These are phyloP conservation scores for Staurois parvus DNA, from an alignment of 2,797 vertebrate genomes.

Conservation along the genomic window DNA sequence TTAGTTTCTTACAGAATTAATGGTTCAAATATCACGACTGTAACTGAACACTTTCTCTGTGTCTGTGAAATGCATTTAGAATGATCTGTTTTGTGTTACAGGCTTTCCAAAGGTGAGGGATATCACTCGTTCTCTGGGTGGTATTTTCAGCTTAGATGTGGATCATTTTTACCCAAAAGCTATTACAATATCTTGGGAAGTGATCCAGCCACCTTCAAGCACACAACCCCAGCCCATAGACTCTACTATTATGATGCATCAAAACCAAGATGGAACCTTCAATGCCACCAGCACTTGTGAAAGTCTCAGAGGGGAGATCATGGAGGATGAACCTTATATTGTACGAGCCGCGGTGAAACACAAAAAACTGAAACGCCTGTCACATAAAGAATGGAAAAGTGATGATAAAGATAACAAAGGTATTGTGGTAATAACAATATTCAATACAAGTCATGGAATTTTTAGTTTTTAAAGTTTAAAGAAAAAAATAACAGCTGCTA, in stretches of 20 bases:
- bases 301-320: conserved; percentile 18
- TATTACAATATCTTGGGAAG: conserved; percentile 15
- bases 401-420: background rate
- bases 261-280: conserved; percentile 40
- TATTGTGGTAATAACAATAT: background rate
- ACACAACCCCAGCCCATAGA: background rate
- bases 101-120: conserved; percentile 13
- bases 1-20: too few relatives aligned
- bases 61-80: too few relatives aligned
- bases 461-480: too few relatives aligned
- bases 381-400: conserved; percentile 1
- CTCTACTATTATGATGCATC: background rate
- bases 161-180: conserved; percentile 21
- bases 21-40: too few relatives aligned
- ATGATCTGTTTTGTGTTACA: background rate
- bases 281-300: conserved; percentile 43
- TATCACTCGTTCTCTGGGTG: background rate
- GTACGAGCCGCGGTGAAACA: conserved; percentile 3
- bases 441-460: too few relatives aligned
- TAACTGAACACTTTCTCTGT: too few relatives aligned
- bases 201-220: conserved; percentile 30
- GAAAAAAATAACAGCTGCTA: too few relatives aligned
- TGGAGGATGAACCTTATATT: background rate
- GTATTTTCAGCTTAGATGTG: conserved; percentile 17
- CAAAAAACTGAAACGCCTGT: background rate